Base-by-base conservation (phyloP, 2,888 invertebrate species). In the Camptogramma bilineatum region DNA sequence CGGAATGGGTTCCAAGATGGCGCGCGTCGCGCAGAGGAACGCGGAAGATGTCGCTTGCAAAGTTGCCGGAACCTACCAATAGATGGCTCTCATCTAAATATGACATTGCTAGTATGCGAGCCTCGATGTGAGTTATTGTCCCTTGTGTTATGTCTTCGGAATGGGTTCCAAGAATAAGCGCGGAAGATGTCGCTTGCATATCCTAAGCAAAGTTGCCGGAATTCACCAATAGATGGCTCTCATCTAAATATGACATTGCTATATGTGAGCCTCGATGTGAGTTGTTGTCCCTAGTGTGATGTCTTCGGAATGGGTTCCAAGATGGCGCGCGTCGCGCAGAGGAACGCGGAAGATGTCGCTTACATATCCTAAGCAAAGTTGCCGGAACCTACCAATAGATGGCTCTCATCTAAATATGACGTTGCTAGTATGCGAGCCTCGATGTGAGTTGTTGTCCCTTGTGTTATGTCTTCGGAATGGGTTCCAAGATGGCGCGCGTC, bases 271-370 rank as follows among this genome's bases (percentile, higher is more conserved):
- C n/a, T n/a, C n/a, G n/a, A n/a, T n/a, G n/a, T n/a, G n/a, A n/a
- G n/a, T n/a, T n/a, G n/a, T n/a, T n/a, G n/a, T n/a, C n/a, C n/a
- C n/a, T n/a, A n/a, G n/a, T n/a, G 2, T 94, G 91, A 71, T 95
- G 94, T 53, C 95, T 93, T 66, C 95, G 94, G 88, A 96, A 96
- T 0, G 96, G 96, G 82, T 96, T 96, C 96, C 96, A 96, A 39
- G 94, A 91, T 2, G 94, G 94, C 64, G 94, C 88, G 2, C 94
- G 86, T 1, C 93, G 85, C 0, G 94, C 88, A 0, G 93, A 89
- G 0, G 79, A 92, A 71, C 87, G 77, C 9, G 86, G n/a, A n/a
- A n/a, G n/a, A n/a, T n/a, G n/a, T n/a, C n/a, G n/a, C 1, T 3
- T 8, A 1, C n/a, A 3, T 10, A 39, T 10, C 9, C 39, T 13